Percentiles rank a stretch among this genome's conserved stretches.
phyloP scores from a whole-genome alignment of 2,797 vertebrate genomes.

The Betta splendens region DNA sequence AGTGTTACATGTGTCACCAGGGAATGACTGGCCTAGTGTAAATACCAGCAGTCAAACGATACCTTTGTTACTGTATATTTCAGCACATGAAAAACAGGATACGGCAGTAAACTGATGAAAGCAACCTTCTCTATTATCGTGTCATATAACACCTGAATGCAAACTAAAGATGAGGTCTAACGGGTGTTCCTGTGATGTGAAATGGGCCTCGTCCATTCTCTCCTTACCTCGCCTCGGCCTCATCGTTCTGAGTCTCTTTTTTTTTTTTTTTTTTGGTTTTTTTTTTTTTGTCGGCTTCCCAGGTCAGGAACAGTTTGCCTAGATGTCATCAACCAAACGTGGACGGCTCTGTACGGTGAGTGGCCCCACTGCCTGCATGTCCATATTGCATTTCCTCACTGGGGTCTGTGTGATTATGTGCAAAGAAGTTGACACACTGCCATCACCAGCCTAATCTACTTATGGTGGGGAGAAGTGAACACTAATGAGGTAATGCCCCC shows the following conservation, averaged over 20 bases:
- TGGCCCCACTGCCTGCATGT: constrained; percentile 9
- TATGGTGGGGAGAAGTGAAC: constrained; percentile 60
- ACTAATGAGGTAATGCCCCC: constrained; percentile 72
- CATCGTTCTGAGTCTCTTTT: constrained; percentile 13
- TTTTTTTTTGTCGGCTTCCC: constrained; percentile 48
- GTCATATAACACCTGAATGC: too few relatives aligned
- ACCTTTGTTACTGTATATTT: not conserved
- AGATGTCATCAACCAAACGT: constrained; percentile 99
- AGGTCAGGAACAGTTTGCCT: constrained; percentile 98
- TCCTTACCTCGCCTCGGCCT: not conserved
- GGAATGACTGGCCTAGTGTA: not conserved
- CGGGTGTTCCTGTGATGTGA: too few relatives aligned
- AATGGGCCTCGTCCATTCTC: not conserved
- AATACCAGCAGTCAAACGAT: not conserved
- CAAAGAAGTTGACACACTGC: constrained; percentile 37
- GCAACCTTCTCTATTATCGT: too few relatives aligned
- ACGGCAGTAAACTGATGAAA: too few relatives aligned
- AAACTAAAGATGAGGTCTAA: too few relatives aligned
- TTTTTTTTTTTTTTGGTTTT: constrained; percentile 40
- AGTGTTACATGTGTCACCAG: not conserved
- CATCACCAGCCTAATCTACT: constrained; percentile 68
- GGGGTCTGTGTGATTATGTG: constrained; percentile 36
- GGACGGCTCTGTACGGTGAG: constrained; percentile 96
- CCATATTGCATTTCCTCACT: constrained; percentile 43
- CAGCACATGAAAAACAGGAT: not conserved